Evolutionary conservation across 2,797 vertebrate genomes (phyloP).

Genomic region (Neosilurus hyrtlii): DNA sequence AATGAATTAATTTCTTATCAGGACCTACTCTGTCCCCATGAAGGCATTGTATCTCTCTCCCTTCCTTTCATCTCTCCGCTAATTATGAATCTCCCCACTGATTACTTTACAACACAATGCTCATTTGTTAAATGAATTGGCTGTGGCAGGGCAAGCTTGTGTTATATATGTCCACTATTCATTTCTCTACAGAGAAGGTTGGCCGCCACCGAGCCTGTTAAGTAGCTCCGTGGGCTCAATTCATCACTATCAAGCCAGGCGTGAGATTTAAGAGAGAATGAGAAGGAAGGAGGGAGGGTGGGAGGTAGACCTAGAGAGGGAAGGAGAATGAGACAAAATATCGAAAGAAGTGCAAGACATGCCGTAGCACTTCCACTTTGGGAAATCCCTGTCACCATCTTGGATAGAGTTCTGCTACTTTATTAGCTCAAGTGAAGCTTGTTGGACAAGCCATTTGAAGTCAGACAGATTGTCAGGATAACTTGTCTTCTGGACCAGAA

Average conservation of each 20-base stretch:
- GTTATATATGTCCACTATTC: slow-evolving; percentile 46
- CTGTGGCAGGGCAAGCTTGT: slow-evolving; percentile 41
- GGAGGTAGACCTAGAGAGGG: background rate
- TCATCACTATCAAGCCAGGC: slow-evolving; percentile 36
- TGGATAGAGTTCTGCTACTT: background rate
- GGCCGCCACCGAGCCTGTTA: slow-evolving; percentile 45
- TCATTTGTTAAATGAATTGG: slow-evolving; percentile 50
- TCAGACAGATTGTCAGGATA: background rate
- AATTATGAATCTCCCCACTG: slow-evolving; percentile 47
- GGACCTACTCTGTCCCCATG: background rate
- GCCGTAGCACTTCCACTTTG: slow-evolving; percentile 1
- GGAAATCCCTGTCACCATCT: background rate
- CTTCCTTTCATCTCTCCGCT: slow-evolving; percentile 22
- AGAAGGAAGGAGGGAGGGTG: background rate
- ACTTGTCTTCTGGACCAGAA: slow-evolving; percentile 9
- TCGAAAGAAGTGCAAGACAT: background rate
- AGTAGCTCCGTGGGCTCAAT: slow-evolving; percentile 39
- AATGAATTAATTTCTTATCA: background rate
- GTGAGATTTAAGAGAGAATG: slow-evolving; percentile 15
- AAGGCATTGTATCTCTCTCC: background rate
- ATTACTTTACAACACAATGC: slow-evolving; percentile 51
- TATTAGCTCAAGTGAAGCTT: background rate
- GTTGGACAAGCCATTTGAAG: background rate
- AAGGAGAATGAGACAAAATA: background rate
- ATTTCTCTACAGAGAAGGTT: slow-evolving; percentile 47